These are phyloP conservation scores for Aphodius sticticus DNA, from an alignment of 2,888 invertebrate genomes.

Conservation along the genomic window DNA sequence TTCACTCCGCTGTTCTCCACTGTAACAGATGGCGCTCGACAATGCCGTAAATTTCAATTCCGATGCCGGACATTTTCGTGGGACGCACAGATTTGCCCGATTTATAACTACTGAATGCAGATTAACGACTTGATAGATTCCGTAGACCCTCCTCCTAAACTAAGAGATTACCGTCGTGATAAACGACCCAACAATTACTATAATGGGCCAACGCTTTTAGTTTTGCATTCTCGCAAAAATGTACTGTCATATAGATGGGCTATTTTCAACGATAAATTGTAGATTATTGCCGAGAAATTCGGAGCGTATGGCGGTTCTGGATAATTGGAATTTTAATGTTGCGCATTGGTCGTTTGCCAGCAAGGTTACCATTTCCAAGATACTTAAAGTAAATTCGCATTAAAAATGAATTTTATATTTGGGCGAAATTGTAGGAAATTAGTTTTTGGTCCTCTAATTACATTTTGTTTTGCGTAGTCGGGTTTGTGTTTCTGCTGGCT, in stretches of 20 bases:
- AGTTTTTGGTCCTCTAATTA: too few species aligned
- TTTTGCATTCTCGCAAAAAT: background rate
- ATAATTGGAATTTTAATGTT: too few species aligned
- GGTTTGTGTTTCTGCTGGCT: too few species aligned
- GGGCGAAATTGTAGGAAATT: too few species aligned
- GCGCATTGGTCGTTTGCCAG: too few species aligned
- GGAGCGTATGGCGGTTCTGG: too few species aligned
- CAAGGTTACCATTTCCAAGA: too few species aligned
- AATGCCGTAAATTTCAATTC: background rate
- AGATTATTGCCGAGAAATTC: too few species aligned
- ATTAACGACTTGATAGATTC: background rate
- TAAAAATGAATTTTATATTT: too few species aligned
- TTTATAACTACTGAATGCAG: constrained; percentile 4
- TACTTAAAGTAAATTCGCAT: too few species aligned
- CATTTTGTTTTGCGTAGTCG: too few species aligned
- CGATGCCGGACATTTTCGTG: background rate
- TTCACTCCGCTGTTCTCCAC: background rate
- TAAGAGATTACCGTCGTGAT: background rate
- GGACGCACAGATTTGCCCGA: background rate
- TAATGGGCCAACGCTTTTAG: background rate
- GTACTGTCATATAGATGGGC: background rate
- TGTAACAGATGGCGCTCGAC: background rate
- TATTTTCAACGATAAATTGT: too few species aligned
- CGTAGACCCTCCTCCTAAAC: background rate
- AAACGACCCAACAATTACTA: background rate